Conservation (phyloP, 2,113 vertebrate genomes). For the Ifrita kowaldi region DNA sequence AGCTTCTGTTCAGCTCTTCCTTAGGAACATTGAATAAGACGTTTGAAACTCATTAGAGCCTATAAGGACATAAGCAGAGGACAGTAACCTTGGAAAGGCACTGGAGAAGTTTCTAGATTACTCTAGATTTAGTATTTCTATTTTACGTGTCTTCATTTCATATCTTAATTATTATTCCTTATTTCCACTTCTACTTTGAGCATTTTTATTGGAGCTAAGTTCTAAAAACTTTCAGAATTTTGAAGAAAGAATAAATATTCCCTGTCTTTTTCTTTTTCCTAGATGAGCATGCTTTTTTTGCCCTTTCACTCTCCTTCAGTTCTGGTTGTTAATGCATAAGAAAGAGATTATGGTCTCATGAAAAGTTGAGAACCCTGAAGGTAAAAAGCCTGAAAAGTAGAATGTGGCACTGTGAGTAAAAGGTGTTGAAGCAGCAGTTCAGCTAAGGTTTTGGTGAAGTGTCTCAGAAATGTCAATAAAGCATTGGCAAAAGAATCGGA, state of each 20-base stretch:
- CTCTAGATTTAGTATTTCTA: neutral
- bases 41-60: neutral
- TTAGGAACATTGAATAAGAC: neutral
- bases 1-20: neutral
- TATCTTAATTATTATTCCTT: neutral
- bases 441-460: neutral
- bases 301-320: neutral
- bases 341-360: neutral
- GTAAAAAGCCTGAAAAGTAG: neutral
- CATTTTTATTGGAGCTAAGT: neutral
- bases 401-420: neutral
- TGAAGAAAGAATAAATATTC: neutral
- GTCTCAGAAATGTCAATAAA: neutral
- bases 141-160: neutral
- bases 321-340: neutral
- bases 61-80: neutral
- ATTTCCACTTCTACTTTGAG: neutral
- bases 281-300: neutral
- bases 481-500: neutral
- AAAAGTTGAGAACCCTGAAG: neutral
- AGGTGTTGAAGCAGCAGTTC: neutral
- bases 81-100: neutral
- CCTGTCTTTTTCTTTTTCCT: neutral
- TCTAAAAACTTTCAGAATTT: neutral
- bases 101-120: neutral